Percentiles rank a stretch among this genome's conserved stretches.
Evolutionary conservation across 2,888 invertebrate genomes (phyloP).

Genomic region (Torymus aiolomorphi): DNA sequence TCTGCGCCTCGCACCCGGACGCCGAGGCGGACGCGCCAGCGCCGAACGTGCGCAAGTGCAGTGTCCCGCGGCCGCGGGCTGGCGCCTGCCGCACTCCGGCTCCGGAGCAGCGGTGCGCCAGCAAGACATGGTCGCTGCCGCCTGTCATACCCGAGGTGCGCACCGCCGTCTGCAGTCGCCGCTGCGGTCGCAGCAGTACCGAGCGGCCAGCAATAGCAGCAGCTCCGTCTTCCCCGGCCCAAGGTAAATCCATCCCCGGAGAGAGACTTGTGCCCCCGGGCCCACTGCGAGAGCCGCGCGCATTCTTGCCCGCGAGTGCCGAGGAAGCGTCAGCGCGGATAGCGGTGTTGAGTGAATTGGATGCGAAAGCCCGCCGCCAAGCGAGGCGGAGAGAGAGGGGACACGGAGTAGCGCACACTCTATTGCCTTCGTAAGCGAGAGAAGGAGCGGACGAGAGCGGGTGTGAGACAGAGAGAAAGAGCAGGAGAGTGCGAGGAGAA

Average conservation of each 20-base stretch:
- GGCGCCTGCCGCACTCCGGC: neutral
- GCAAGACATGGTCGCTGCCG: neutral
- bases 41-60: no score
- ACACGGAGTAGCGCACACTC: neutral
- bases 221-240: neutral
- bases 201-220: neutral
- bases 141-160: neutral
- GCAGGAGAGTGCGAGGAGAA: neutral
- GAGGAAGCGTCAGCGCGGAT: neutral
- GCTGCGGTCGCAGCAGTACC: neutral
- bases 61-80: neutral
- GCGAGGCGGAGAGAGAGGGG: neutral
- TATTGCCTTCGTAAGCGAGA: no score
- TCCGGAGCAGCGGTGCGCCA: neutral
- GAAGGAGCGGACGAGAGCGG: neutral
- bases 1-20: no score
- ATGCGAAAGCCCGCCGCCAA: no score
- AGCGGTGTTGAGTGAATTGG: no score
- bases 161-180: constrained; percentile 17
- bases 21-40: no score
- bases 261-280: neutral
- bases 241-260: constrained; percentile 1
- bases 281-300: neutral
- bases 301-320: neutral
- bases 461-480: neutral